Conservation (phyloP, 1,140 invertebrate species). For the Caenorhabditis brenneri region DNA sequence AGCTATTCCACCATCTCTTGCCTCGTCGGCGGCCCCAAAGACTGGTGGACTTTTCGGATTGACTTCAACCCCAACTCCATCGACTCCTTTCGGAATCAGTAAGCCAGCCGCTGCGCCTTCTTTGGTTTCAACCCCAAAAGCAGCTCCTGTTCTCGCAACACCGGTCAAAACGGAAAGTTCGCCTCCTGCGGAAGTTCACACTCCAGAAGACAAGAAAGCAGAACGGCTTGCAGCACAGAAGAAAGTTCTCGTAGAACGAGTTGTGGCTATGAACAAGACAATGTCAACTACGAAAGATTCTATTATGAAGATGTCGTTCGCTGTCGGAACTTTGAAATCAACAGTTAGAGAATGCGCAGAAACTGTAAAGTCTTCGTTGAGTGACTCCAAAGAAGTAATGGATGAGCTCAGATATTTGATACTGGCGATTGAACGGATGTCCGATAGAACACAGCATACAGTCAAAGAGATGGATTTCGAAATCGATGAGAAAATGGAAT, state of each 20-base stretch:
- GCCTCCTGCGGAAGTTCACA: background rate
- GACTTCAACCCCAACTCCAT: background rate
- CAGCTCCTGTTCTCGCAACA: background rate
- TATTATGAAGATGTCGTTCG: background rate
- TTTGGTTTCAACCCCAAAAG: background rate
- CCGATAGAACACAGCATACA: background rate
- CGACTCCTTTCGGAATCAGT: background rate
- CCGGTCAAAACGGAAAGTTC: background rate
- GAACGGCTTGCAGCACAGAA: background rate
- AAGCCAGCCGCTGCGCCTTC: background rate
- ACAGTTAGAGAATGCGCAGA: background rate
- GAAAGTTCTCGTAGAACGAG: background rate
- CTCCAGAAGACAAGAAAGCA: background rate
- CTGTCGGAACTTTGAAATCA: background rate
- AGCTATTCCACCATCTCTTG: background rate
- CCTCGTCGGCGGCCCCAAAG: background rate
- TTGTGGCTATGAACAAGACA: background rate
- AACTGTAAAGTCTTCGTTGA: background rate
- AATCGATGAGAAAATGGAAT: background rate
- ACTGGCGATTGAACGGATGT: background rate
- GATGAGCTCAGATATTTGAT: background rate
- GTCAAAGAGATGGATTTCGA: slow-evolving; percentile 18
- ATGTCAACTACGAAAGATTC: background rate
- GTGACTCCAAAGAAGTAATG: background rate
- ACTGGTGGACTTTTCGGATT: background rate